Percentiles rank a stretch among this genome's conserved stretches.
Conservation (phyloP, 2,888 invertebrate species). For the Luffia ferchaultella region DNA sequence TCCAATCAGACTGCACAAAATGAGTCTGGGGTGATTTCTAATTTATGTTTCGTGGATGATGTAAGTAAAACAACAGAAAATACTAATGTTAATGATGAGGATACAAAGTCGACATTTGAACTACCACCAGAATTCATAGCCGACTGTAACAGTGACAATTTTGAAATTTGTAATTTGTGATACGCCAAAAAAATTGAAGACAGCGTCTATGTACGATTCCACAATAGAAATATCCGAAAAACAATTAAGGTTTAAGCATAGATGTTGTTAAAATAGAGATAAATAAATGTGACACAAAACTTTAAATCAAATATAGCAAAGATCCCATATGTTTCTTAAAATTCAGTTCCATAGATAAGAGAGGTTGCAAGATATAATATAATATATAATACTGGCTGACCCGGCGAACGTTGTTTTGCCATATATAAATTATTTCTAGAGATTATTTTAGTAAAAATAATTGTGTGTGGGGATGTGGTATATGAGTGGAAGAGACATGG, state of each 20-base stretch:
- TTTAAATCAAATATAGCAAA: too few relatives aligned
- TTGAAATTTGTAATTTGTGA: too few relatives aligned
- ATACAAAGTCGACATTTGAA: constrained; percentile 21
- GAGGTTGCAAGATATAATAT: constrained; percentile 17
- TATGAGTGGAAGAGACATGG: too few relatives aligned
- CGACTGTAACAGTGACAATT: constrained; percentile 17
- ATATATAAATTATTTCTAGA: too few relatives aligned
- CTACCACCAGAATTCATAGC: constrained; percentile 25
- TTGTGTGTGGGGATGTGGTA: too few relatives aligned
- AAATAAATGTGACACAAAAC: constrained; percentile 12
- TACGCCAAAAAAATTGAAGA: constrained; percentile 30
- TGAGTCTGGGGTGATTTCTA: not conserved
- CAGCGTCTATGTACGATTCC: constrained; percentile 28
- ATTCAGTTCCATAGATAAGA: constrained; percentile 29
- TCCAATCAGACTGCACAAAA: too few relatives aligned
- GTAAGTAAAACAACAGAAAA: constrained; percentile 1
- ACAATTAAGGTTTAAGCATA: constrained; percentile 30
- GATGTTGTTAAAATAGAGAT: constrained; percentile 29
- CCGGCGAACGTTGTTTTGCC: too few relatives aligned
- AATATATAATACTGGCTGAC: too few relatives aligned
- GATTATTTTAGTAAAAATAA: too few relatives aligned
- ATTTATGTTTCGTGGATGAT: constrained; percentile 1
- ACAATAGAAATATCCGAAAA: constrained; percentile 39
- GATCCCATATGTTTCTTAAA: constrained; percentile 25
- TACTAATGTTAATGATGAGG: constrained; percentile 14